Percentiles rank a stretch among this genome's conserved stretches.
Evolutionary conservation across 2,888 invertebrate species (phyloP).

Genomic region (Watsonalla cultraria): DNA sequence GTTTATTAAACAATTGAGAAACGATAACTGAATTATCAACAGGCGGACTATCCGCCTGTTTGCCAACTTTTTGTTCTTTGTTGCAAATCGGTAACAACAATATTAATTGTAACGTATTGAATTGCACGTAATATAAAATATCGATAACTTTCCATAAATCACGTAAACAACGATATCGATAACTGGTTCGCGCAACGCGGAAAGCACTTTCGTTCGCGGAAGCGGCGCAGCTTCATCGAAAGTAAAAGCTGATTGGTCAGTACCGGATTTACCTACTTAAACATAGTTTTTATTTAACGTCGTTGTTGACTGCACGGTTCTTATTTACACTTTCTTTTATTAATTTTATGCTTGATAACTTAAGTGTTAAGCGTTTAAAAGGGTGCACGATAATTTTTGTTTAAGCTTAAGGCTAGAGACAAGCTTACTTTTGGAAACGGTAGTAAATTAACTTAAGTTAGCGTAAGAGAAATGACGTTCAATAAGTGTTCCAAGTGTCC

Average conservation of each 20-base stretch:
- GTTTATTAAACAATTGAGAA: too few species aligned
- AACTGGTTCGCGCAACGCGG: slow-evolving; percentile 18
- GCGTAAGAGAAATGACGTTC: too few species aligned
- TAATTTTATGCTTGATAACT: not conserved
- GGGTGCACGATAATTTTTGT: too few species aligned
- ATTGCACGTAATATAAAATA: not conserved
- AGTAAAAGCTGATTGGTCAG: slow-evolving; percentile 68
- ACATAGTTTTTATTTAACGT: slow-evolving; percentile 3
- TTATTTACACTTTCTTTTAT: slow-evolving; percentile 1
- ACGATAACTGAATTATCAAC: too few species aligned
- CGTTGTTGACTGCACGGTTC: not conserved
- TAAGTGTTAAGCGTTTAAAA: not conserved
- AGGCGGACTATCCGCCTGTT: too few species aligned
- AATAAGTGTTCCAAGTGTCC: too few species aligned
- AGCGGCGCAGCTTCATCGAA: slow-evolving; percentile 54
- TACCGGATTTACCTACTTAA: slow-evolving; percentile 33
- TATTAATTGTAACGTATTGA: too few species aligned
- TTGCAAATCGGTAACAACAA: too few species aligned
- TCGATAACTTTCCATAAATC: not conserved
- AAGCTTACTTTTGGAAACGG: too few species aligned
- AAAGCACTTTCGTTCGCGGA: slow-evolving; percentile 70
- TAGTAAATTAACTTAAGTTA: too few species aligned
- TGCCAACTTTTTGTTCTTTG: too few species aligned
- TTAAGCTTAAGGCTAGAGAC: too few species aligned
- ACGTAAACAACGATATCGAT: slow-evolving; percentile 16